Conservation (phyloP, 1,140 invertebrate genomes). For the Hyphantria cunea region DNA sequence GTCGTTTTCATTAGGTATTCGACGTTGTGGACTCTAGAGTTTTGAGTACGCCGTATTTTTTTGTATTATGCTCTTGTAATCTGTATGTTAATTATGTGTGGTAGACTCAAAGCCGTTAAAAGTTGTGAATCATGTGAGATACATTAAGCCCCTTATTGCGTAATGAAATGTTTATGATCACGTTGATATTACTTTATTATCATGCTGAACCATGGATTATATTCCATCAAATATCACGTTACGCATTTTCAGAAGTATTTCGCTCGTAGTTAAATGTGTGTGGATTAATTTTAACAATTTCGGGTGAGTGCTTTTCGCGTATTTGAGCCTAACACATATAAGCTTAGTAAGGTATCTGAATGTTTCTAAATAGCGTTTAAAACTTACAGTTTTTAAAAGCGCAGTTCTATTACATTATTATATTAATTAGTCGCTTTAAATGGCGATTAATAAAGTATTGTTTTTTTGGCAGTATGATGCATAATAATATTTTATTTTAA, state of each 20-base stretch:
- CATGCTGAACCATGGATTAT: not conserved
- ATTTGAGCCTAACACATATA: slow-evolving; percentile 9
- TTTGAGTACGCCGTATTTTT: slow-evolving; percentile 22
- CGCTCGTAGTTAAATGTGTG: too few relatives aligned
- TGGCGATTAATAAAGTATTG: slow-evolving; percentile 25
- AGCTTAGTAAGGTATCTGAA: slow-evolving; percentile 4
- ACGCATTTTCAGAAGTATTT: too few relatives aligned
- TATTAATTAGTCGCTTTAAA: slow-evolving; percentile 25
- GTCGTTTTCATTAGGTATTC: slow-evolving; percentile 44
- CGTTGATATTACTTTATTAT: not conserved
- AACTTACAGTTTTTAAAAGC: slow-evolving; percentile 16
- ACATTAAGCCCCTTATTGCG: not conserved
- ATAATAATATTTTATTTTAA: slow-evolving; percentile 31
- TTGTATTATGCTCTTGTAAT: slow-evolving; percentile 11
- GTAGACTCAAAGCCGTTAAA: slow-evolving; percentile 1
- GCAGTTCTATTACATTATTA: slow-evolving; percentile 18
- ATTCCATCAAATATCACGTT: too few relatives aligned
- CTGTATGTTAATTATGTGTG: slow-evolving; percentile 10
- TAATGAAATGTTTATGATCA: not conserved
- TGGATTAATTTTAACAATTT: not conserved
- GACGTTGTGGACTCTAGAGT: slow-evolving; percentile 34
- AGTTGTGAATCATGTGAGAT: not conserved
- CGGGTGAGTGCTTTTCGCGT: not conserved
- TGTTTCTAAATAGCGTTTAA: slow-evolving; percentile 11
- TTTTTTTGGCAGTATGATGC: slow-evolving; percentile 26